Conservation (phyloP, 2,888 invertebrate species). For the Sinohyriopsis cumingii region DNA sequence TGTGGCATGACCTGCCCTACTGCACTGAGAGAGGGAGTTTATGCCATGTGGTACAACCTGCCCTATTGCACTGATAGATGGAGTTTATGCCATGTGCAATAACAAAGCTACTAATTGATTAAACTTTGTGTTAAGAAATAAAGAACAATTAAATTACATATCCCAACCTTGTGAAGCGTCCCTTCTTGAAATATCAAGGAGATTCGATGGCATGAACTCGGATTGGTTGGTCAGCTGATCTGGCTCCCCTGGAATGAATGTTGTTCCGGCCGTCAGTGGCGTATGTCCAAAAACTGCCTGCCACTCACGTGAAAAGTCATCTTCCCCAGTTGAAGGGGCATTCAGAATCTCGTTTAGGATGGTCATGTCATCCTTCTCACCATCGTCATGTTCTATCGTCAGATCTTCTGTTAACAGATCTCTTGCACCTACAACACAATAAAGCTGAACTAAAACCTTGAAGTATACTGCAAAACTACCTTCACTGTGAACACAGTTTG, state of each 20-base stretch:
- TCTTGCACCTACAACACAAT: constrained; percentile 40
- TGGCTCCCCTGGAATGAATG: constrained; percentile 50
- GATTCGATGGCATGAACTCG: constrained; percentile 71
- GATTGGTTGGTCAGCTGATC: constrained; percentile 51
- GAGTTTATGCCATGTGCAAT: no score
- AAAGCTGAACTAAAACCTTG: not conserved
- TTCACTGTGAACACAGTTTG: no score
- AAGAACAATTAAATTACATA: no score
- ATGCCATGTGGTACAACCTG: no score
- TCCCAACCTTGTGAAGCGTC: no score
- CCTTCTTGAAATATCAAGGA: constrained; percentile 61
- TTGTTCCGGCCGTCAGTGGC: constrained; percentile 35
- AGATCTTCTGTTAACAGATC: constrained; percentile 70
- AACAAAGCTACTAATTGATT: no score
- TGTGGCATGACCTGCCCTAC: no score
- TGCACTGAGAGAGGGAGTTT: no score
- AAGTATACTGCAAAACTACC: not conserved
- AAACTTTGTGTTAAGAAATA: no score
- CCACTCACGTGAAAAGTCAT: constrained; percentile 70
- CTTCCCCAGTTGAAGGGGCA: constrained; percentile 65
- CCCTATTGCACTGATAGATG: no score
- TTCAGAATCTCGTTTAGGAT: constrained; percentile 73
- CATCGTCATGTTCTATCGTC: constrained; percentile 63
- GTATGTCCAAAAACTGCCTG: constrained; percentile 68
- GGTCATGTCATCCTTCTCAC: constrained; percentile 72